Evolutionary conservation across 2,888 invertebrate species (phyloP).

Genomic region (Cactoblastis cactorum): DNA sequence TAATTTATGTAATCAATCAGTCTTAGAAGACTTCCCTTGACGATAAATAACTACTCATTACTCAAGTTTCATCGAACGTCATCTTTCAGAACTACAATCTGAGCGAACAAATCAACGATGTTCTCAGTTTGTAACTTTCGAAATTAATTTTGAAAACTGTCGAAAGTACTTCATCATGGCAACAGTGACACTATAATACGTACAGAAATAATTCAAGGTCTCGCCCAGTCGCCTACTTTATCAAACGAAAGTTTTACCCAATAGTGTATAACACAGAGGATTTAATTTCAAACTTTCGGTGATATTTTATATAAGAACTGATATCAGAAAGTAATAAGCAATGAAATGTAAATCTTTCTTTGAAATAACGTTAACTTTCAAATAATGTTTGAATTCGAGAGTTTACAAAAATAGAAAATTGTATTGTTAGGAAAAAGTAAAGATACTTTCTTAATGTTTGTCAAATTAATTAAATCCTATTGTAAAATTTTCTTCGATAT

Average conservation of each 20-base stretch:
- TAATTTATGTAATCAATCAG: neutral
- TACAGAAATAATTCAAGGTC: slow-evolving; percentile 1
- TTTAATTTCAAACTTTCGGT: neutral
- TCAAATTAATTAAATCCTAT: too few relatives aligned
- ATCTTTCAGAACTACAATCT: slow-evolving; percentile 7
- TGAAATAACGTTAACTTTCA: too few relatives aligned
- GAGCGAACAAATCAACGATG: neutral
- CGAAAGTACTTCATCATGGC: neutral
- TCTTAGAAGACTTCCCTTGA: neutral
- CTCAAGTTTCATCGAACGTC: neutral
- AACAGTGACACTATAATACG: neutral
- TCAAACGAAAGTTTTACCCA: slow-evolving; percentile 16
- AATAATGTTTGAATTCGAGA: too few relatives aligned
- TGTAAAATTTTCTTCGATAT: too few relatives aligned
- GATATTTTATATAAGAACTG: neutral
- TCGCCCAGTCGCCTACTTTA: slow-evolving; percentile 21
- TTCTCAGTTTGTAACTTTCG: slow-evolving; percentile 1
- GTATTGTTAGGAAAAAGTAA: too few relatives aligned
- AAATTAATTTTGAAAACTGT: slow-evolving; percentile 12
- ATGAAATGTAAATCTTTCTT: neutral
- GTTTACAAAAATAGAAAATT: too few relatives aligned
- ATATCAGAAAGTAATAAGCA: neutral
- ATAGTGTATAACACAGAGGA: slow-evolving; percentile 6
- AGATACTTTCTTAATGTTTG: too few relatives aligned
- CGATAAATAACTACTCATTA: neutral